A percentile compares a stretch with the other conserved stretches of the same genome.
phyloP scores from a whole-genome alignment of 2,888 invertebrate genomes.

The Pheosia gnoma region DNA sequence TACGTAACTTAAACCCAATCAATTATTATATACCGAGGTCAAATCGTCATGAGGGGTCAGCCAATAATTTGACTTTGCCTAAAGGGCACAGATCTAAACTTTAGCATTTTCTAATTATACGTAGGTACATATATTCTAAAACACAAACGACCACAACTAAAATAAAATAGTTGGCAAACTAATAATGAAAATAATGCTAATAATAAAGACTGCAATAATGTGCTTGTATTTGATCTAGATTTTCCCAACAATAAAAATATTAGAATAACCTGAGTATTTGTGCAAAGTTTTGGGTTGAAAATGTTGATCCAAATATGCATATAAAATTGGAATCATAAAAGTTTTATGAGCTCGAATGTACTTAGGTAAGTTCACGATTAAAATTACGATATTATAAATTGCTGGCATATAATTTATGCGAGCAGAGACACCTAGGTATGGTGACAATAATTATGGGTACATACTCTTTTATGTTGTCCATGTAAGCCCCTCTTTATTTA shows the following conservation, averaged over 20 bases:
- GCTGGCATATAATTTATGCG: constrained; percentile 12
- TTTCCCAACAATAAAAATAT: neutral
- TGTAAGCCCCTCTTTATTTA: constrained; percentile 41
- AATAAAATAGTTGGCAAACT: too few species aligned
- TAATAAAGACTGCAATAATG: too few species aligned
- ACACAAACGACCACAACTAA: too few species aligned
- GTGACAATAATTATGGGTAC: constrained; percentile 37
- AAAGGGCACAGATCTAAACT: too few species aligned
- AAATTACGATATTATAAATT: constrained; percentile 13
- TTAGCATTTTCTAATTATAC: too few species aligned
- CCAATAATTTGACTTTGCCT: too few species aligned
- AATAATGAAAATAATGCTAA: too few species aligned
- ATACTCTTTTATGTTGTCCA: constrained; percentile 20
- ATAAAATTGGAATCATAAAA: constrained; percentile 20
- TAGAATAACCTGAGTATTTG: constrained; percentile 1
- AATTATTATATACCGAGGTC: too few species aligned
- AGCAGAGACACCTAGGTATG: constrained; percentile 44
- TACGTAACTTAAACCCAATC: too few species aligned
- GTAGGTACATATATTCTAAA: too few species aligned
- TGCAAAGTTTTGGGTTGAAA: constrained; percentile 11
- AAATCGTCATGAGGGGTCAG: too few species aligned
- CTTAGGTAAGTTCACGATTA: constrained; percentile 15
- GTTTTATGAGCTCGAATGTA: constrained; percentile 13
- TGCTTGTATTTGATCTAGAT: constrained; percentile 5
- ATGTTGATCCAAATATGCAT: constrained; percentile 11